Base-by-base conservation (phyloP, 1,140 invertebrate species). In the Pristionchus pacificus region DNA sequence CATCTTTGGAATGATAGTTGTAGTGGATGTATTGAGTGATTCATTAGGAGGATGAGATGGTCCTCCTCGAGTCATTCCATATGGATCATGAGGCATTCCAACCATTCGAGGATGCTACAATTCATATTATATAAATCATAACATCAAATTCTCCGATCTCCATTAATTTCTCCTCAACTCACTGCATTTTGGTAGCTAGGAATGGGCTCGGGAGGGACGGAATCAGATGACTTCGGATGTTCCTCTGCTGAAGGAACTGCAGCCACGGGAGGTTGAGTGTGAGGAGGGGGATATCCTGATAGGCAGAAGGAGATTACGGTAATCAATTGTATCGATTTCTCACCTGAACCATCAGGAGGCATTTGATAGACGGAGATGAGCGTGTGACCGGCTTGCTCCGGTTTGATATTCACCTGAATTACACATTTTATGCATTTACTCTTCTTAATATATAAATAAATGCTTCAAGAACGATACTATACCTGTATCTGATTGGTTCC, bases 401-500 rank as follows among this genome's bases (percentile, higher is more conserved):
- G 67, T 57, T 69, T 73, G 59, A 73, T 73, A 27, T 72, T 72
- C 31, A 72, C 69, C 67, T 69, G 19, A 55, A 66, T 27, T 29
- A 27, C 19, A 58, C 49, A 30, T 27, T 49, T 49, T 30, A 19
- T 32, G 10, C 24, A 65, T 27, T 30, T 65, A 19, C 15, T 15
- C 15, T n/a, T 62, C 27, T 62, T 62, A 24, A 15, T n/a, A 6
- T 32, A 30, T 32, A 65, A 10, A 27, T 14, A 32, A 10, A 14
- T 10, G 30, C 25, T 61, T 61, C 14, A 31, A 3, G 49, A 38
- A 55, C 32, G 25, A 25, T 55, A 10, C 15, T 31, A 6, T 63
- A 69, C 67, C 30, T 73, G 71, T 19, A 73, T 66, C 60, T 73
- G 71, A 49, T 25, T 66, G 15, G 65, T 66, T 60, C 30, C 62